Base-by-base conservation (phyloP, 2,113 vertebrate genomes). In the Barnardius zonarius region DNA sequence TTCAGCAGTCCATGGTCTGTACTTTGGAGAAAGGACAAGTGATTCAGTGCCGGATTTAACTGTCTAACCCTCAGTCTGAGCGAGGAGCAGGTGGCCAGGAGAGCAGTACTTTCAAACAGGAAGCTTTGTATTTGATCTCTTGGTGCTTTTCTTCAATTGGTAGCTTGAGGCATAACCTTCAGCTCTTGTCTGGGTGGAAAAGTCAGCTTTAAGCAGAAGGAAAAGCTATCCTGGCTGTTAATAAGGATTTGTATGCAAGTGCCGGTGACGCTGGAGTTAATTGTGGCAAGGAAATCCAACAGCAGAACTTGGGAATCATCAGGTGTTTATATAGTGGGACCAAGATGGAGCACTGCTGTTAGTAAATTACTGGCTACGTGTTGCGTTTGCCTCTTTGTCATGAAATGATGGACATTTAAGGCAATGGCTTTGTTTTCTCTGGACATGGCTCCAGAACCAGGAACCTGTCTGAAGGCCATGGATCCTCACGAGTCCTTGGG, bases 21-120 rank as follows among this genome's bases (percentile, higher is more conserved):
- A 33, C 77, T 88, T 92, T 93, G 93, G 64, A 93, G 90, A 94
- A 95, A 92, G 95, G 87, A 87, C 95, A 68, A 92, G 93, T 83
- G 84, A 79, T 85, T 43, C 43, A 49, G 77, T 81, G 68, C 25
- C 17, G n/a, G 82, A 31, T 86, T 78, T 76, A 89, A 82, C 90
- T 93, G 44, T 77, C 92, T 78, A 63, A 23, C 70, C 93, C 63
- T 97, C 35, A 19, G 17, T 83, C 55, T 75, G 62, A 80, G 75
- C 92, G 67, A 94, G 86, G 76, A 92, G 61, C 95, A 96, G 95
- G 74, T 97, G 84, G 93, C 77, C 95, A 92, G 44, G 43, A 78
- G 76, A 92, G 31, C 43, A 79, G 78, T 35, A 70, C 86, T 95
- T 93, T 94, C 88, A 84, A 46, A 92, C 90, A 91, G 96, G 90